Percentiles rank a stretch among this genome's conserved stretches.
phyloP scores from a whole-genome alignment of 2,888 invertebrate genomes.

The Shargacucullia verbasci region DNA sequence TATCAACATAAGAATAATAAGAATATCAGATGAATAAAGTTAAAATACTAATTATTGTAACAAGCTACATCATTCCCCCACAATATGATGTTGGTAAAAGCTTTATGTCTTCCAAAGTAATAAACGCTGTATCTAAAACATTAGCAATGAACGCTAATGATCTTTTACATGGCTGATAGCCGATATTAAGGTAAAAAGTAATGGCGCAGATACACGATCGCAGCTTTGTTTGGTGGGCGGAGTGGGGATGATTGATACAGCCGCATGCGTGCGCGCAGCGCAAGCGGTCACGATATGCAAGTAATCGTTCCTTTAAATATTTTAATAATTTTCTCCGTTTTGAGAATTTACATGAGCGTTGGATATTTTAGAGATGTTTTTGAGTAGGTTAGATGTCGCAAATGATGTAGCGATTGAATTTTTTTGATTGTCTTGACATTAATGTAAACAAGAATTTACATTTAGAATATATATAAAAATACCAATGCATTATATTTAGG shows the following conservation, averaged over 20 bases:
- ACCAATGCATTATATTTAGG: too few relatives aligned
- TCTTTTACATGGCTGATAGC: conserved; percentile 44
- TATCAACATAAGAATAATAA: too few relatives aligned
- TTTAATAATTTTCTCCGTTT: conserved; percentile 34
- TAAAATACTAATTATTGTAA: too few relatives aligned
- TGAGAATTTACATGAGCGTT: conserved; percentile 7
- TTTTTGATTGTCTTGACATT: too few relatives aligned
- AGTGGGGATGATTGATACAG: conserved; percentile 59
- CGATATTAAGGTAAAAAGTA: conserved; percentile 39
- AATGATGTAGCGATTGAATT: not conserved
- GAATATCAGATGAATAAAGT: too few relatives aligned
- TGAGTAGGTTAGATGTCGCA: not conserved
- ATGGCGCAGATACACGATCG: conserved; percentile 47
- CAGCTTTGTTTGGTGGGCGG: conserved; percentile 50
- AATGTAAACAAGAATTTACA: too few relatives aligned
- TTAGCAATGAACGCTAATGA: conserved; percentile 41
- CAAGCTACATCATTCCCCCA: not conserved
- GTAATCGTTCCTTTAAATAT: conserved; percentile 44
- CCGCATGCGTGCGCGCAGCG: conserved; percentile 32
- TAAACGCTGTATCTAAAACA: conserved; percentile 8
- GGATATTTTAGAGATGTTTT: conserved; percentile 1
- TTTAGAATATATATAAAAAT: too few relatives aligned
- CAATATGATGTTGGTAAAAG: not conserved
- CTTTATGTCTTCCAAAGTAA: conserved; percentile 4
- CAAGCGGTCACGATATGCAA: conserved; percentile 43